Evolutionary conservation across 2,797 vertebrate genomes (phyloP).

Genomic region (Chelidonichthys spinosus): DNA sequence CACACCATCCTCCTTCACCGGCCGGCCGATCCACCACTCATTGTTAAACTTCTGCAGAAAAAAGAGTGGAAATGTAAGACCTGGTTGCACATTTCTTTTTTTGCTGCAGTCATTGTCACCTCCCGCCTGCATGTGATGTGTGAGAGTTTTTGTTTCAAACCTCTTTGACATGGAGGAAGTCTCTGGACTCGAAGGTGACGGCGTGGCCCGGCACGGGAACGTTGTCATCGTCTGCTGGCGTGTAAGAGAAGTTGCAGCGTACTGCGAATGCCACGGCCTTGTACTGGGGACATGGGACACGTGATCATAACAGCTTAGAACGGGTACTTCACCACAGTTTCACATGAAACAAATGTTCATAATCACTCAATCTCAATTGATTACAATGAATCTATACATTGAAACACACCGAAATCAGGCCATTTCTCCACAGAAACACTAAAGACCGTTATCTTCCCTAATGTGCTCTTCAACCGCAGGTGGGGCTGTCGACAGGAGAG

Average conservation of each 20-base stretch:
- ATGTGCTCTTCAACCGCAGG: not conserved
- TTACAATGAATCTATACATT: not conserved
- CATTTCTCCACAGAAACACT: not conserved
- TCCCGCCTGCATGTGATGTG: not conserved
- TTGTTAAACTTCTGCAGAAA: constrained; percentile 94
- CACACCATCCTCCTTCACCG: constrained; percentile 97
- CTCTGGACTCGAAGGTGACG: constrained; percentile 96
- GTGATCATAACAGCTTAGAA: not conserved
- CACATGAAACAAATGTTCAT: not conserved
- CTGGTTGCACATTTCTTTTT: not conserved
- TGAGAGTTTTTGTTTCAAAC: constrained; percentile 77
- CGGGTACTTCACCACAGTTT: not conserved
- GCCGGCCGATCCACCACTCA: constrained; percentile 98
- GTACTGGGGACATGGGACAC: constrained; percentile 68
- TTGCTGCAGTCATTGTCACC: not conserved
- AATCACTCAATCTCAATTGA: not conserved
- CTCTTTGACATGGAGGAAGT: constrained; percentile 99
- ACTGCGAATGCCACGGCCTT: constrained; percentile 95
- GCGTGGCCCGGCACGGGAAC: constrained; percentile 95
- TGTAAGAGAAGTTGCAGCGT: constrained; percentile 97
- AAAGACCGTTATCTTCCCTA: not conserved
- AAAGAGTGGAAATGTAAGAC: not conserved
- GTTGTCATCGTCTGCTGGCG: constrained; percentile 94
- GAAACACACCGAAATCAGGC: not conserved
- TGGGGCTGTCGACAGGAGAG: not conserved